Percentiles rank a stretch among this genome's conserved stretches.
Conservation (phyloP, 1,140 invertebrate genomes). For the Caenorhabditis inopinata region DNA sequence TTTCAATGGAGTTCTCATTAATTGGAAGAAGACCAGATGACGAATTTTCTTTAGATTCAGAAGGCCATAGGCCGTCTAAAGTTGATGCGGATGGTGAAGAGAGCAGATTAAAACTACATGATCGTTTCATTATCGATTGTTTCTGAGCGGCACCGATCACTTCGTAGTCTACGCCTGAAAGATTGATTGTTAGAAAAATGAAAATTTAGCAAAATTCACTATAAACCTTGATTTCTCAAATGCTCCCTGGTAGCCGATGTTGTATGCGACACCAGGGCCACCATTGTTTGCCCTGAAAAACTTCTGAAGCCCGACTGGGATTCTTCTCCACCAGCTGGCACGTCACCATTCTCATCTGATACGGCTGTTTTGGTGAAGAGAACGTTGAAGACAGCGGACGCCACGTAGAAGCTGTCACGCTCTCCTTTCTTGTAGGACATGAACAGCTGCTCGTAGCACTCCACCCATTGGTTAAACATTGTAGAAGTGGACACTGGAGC, state of each 20-base stretch:
- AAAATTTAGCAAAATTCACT: neutral
- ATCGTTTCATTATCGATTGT: neutral
- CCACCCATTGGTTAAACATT: slow-evolving; percentile 35
- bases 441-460: slow-evolving; percentile 27
- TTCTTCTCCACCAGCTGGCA: neutral
- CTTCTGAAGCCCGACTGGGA: slow-evolving; percentile 6
- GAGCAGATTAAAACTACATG: neutral
- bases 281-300: neutral
- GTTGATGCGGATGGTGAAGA: neutral
- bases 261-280: slow-evolving; percentile 29
- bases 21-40: too few relatives aligned
- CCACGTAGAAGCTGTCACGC: slow-evolving; percentile 35
- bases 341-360: neutral
- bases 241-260: slow-evolving; percentile 19
- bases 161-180: too few relatives aligned
- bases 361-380: slow-evolving; percentile 15
- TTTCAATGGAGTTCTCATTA: neutral
- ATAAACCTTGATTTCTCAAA: slow-evolving; percentile 25
- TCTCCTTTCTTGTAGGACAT: slow-evolving; percentile 41
- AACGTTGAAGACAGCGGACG: slow-evolving; percentile 31
- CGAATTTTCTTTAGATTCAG: neutral
- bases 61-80: neutral
- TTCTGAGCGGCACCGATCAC: neutral
- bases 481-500: neutral
- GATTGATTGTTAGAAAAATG: too few relatives aligned